phyloP scores from a whole-genome alignment of 2,797 vertebrate genomes.

The Brachyrhaphis roseni region DNA sequence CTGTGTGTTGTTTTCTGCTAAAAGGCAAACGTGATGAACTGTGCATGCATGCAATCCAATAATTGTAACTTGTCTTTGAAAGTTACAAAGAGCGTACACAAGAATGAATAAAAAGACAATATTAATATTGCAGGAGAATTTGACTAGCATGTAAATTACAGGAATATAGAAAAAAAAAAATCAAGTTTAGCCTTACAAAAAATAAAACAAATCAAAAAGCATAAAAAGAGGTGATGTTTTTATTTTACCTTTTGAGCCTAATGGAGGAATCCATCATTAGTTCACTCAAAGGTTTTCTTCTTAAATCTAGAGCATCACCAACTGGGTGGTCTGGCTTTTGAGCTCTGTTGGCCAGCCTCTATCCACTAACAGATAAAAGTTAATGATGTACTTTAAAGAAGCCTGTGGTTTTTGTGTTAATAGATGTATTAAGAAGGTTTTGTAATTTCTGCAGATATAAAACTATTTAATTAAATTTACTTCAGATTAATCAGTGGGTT shows the following conservation, averaged over 20 bases:
- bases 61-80: neutral
- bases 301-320: neutral
- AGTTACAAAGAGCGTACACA: neutral
- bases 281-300: too few relatives aligned
- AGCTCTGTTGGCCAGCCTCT: neutral
- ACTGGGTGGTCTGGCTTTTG: neutral
- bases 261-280: neutral
- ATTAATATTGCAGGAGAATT: constrained; percentile 3
- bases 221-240: neutral
- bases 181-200: constrained; percentile 19
- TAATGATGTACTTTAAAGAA: constrained; percentile 4
- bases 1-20: neutral
- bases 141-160: constrained; percentile 1
- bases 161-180: constrained; percentile 20
- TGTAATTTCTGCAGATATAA: constrained; percentile 20
- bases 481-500: constrained; percentile 45
- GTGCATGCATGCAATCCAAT: neutral
- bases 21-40: neutral
- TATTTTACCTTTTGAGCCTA: neutral
- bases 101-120: neutral
- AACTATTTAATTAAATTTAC: constrained; percentile 37
- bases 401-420: neutral
- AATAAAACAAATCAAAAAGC: neutral
- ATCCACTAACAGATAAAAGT: neutral
- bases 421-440: constrained; percentile 25